A percentile compares a stretch with the other conserved stretches of the same genome.
These are phyloP conservation scores for Microplitis mediator DNA, from an alignment of 1,140 invertebrate species.

Conservation along the genomic window DNA sequence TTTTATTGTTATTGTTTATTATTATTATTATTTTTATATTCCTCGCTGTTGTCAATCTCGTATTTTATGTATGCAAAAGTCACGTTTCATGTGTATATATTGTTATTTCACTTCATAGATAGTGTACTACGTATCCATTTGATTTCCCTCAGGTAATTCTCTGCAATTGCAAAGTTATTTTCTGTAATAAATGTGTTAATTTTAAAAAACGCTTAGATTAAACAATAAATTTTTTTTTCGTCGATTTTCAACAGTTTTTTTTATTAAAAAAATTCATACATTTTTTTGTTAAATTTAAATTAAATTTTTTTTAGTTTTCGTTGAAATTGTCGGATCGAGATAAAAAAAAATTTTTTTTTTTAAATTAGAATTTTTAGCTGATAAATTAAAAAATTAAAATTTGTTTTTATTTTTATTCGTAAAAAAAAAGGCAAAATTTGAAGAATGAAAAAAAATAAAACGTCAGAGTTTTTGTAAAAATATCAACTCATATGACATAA, in stretches of 20 bases:
- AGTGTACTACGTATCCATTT: neutral
- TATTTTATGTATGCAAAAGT: slow-evolving; percentile 48
- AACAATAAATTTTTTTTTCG: neutral
- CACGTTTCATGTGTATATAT: slow-evolving; percentile 24
- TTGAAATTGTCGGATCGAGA: too few species aligned
- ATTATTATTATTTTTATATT: neutral
- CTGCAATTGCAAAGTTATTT: neutral
- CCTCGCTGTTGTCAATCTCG: neutral
- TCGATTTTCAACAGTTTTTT: neutral
- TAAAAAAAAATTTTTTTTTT: too few species aligned
- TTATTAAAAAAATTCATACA: neutral
- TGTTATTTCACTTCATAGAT: neutral
- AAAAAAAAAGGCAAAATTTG: too few species aligned
- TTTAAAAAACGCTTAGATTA: neutral
- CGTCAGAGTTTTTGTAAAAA: too few species aligned
- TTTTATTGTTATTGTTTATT: neutral
- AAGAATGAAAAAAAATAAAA: too few species aligned
- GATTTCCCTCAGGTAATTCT: slow-evolving; percentile 11
- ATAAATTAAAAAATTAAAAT: too few species aligned
- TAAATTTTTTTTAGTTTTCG: too few species aligned
- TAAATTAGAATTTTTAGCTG: too few species aligned
- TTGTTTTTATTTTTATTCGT: too few species aligned
- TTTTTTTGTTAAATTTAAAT: too few species aligned
- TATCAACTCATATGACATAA: too few species aligned
- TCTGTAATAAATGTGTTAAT: neutral